Base-by-base conservation (phyloP, 1,140 invertebrate species). In the Drosophila takahashii region DNA sequence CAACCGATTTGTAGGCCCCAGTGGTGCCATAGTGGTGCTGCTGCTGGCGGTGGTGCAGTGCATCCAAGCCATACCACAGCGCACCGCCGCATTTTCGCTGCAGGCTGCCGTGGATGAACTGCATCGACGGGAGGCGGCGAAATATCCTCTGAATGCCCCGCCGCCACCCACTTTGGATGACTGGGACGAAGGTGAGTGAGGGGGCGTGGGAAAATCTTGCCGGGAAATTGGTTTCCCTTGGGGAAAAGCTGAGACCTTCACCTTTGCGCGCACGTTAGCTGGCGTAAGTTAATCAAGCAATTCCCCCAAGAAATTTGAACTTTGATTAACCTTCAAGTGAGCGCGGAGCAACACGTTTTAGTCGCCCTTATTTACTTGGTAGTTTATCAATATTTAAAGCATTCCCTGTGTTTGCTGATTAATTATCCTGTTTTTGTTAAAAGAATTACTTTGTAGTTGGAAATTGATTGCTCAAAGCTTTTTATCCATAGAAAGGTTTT, bases 41-140 rank as follows among this genome's bases (percentile, higher is more conserved):
- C 58, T 83, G 16, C 36, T 34, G 4, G 29, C 76, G 53, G 8
- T 48, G 9, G 37, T 77, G 48, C 66, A 75, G 18, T 64, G 48
- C 47, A 75, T 69, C 41, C 57, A 56, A 42, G 76, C 79, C 7
- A 73, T 72, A n/a, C 67, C 83, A 1, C 90, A 92, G 22, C 91
- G 71, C 42, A 67, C 80, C 11, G 77, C 77, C 13, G 75, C 77
- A n/a, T 92, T 81, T 48, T 92, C 91, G 9, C 73, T 92, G 18
- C 91, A 92, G 74, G 91, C 85, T 22, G 91, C 91, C 9, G 87
- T 92, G 22, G 91, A 92, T 56, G 91, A 92, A 51, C 57, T 92
- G 65, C 90, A 90, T 73, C 87, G 87, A 10, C 84, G 91, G 11
- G 91, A 92, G 64, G 78, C 91, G 44, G 80, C 86, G 51, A 92